These are phyloP conservation scores for Osmerus mordax DNA, from an alignment of 2,113 vertebrate genomes.

Conservation along the genomic window DNA sequence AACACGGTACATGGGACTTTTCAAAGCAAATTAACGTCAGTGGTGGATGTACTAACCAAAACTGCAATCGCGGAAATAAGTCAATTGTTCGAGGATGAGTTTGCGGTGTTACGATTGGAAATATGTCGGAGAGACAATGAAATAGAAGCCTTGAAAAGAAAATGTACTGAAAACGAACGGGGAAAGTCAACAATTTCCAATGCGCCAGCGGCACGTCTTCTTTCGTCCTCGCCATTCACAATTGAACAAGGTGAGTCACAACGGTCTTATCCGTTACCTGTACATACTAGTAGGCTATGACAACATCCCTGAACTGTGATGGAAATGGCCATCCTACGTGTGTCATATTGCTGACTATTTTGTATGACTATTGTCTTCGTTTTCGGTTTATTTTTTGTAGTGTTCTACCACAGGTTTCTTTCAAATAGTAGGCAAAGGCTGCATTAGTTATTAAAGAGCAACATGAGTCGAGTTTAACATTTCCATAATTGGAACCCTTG, in stretches of 20 bases:
- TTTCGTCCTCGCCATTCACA: constrained; percentile 20
- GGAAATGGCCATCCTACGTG: too few relatives aligned
- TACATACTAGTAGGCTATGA: too few relatives aligned
- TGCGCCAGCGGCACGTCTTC: constrained; percentile 6
- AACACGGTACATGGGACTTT: constrained; percentile 60
- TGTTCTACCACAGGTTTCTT: too few relatives aligned
- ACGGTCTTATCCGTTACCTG: neutral
- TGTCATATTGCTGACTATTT: too few relatives aligned
- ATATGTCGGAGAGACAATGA: constrained; percentile 65
- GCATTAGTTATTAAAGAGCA: too few relatives aligned
- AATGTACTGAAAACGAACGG: constrained; percentile 59
- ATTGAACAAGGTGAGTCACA: constrained; percentile 37
- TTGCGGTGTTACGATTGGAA: constrained; percentile 58
- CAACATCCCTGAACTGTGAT: too few relatives aligned
- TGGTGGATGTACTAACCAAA: constrained; percentile 69
- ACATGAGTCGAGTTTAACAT: too few relatives aligned
- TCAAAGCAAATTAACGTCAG: constrained; percentile 61
- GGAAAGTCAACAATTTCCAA: constrained; percentile 2
- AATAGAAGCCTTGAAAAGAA: constrained; percentile 59
- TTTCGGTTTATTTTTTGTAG: too few relatives aligned
- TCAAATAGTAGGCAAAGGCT: too few relatives aligned
- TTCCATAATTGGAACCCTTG: too few relatives aligned
- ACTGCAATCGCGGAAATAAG: constrained; percentile 69
- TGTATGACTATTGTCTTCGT: too few relatives aligned
- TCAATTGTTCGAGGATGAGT: constrained; percentile 69